Percentiles rank a stretch among this genome's conserved stretches.
These are phyloP conservation scores for Cyanistes caeruleus DNA, from an alignment of 2,113 vertebrate genomes.

Conservation along the genomic window DNA sequence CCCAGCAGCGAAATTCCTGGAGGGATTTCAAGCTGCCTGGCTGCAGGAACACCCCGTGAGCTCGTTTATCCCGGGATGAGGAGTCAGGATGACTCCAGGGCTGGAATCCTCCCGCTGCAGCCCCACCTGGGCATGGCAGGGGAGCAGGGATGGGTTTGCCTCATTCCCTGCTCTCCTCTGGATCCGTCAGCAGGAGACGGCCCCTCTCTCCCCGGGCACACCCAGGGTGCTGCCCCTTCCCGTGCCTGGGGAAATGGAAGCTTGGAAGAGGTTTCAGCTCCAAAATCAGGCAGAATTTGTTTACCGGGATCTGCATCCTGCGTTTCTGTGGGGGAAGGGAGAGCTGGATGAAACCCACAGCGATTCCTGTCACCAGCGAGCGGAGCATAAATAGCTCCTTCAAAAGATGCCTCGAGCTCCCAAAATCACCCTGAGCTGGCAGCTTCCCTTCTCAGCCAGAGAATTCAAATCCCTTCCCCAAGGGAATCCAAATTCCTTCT, in stretches of 20 bases:
- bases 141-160: background rate
- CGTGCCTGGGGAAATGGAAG: accelerated
- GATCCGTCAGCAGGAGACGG: accelerated
- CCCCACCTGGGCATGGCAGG: accelerated
- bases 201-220: background rate
- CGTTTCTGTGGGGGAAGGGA: background rate
- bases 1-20: constrained; percentile 2
- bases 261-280: background rate
- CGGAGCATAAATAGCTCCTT: background rate
- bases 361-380: background rate
- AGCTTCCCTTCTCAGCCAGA: background rate
- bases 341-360: constrained; percentile 34
- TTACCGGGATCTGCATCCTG: background rate
- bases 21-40: constrained; percentile 21
- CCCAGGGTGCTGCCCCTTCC: background rate
- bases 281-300: background rate
- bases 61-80: background rate
- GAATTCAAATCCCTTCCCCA: background rate
- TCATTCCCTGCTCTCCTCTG: background rate
- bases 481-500: background rate
- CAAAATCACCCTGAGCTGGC: background rate
- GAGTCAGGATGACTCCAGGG: accelerated
- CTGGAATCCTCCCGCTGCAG: background rate
- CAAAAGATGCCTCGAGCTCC: background rate
- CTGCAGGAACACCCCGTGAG: background rate